phyloP scores from a whole-genome alignment of 2,888 invertebrate species.

The Mesorhabditis spiculigera region DNA sequence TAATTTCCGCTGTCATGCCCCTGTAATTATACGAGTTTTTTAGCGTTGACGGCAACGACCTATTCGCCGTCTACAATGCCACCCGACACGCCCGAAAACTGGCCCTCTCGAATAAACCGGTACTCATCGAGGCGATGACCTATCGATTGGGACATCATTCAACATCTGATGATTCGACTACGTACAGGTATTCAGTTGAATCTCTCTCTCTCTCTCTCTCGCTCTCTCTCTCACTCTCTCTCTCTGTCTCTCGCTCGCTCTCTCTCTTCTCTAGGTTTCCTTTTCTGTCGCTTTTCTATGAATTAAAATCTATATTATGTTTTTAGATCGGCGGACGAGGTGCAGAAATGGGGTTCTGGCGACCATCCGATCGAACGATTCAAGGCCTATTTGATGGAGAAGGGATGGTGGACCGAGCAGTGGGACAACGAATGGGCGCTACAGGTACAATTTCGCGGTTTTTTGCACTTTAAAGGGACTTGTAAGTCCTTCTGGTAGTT shows the following conservation, averaged over 20 bases:
- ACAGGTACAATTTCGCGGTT: constrained; percentile 15
- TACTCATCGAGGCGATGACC: constrained; percentile 93
- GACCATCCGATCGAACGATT: constrained; percentile 81
- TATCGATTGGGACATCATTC: constrained; percentile 96
- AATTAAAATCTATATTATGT: no score
- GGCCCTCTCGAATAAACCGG: constrained; percentile 66
- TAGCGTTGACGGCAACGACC: constrained; percentile 93
- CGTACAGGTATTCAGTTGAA: constrained; percentile 72
- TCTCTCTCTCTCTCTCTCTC: no score
- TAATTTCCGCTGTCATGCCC: no score
- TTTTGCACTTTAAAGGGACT: not conserved
- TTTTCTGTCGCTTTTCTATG: no score
- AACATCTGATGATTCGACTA: constrained; percentile 97
- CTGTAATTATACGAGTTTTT: no score
- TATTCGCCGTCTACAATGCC: constrained; percentile 87
- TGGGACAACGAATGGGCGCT: constrained; percentile 53
- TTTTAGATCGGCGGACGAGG: constrained; percentile 70
- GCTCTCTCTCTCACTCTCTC: no score
- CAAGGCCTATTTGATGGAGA: constrained; percentile 74
- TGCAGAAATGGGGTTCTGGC: constrained; percentile 75
- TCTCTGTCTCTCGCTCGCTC: no score
- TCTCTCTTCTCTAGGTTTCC: no score
- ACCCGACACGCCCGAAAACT: constrained; percentile 65
- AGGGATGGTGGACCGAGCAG: constrained; percentile 77
- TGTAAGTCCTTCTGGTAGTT: not conserved